Evolutionary conservation across 2,113 vertebrate species (phyloP).

Genomic region (Arenaria interpres): DNA sequence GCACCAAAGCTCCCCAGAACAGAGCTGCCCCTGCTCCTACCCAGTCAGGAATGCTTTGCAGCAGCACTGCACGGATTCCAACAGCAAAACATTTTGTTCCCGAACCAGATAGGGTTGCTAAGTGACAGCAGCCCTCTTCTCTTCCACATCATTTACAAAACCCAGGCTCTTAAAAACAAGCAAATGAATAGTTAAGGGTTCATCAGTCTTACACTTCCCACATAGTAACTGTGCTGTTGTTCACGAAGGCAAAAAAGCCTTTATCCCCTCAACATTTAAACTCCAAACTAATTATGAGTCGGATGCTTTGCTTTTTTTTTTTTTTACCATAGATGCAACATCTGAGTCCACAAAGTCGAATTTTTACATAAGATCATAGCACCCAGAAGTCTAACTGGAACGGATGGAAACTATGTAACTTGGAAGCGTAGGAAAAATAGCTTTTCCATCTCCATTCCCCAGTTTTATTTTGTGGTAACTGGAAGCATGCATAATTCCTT

Average conservation of each 20-base stretch:
- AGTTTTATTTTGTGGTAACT: neutral
- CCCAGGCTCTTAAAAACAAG: constrained; percentile 19
- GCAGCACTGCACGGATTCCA: constrained; percentile 17
- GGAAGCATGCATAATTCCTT: neutral
- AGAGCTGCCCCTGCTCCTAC: neutral
- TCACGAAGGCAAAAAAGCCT: neutral
- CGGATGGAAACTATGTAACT: neutral
- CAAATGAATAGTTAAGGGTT: neutral
- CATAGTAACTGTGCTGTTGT: neutral
- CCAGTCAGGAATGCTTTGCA: neutral
- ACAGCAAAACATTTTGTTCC: constrained; percentile 62
- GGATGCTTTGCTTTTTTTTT: neutral
- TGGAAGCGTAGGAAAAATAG: neutral
- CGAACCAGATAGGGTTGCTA: constrained; percentile 55
- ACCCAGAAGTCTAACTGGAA: neutral
- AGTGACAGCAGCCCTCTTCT: constrained; percentile 59
- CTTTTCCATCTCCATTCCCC: neutral
- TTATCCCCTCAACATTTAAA: neutral
- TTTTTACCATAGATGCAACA: neutral
- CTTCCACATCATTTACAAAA: constrained; percentile 51
- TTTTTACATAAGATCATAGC: neutral
- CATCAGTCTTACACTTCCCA: constrained; percentile 8
- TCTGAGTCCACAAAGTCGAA: neutral
- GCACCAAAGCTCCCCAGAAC: neutral
- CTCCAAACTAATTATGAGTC: neutral